Conservation (phyloP, 1,140 invertebrate genomes). For the Ladona fulva region DNA sequence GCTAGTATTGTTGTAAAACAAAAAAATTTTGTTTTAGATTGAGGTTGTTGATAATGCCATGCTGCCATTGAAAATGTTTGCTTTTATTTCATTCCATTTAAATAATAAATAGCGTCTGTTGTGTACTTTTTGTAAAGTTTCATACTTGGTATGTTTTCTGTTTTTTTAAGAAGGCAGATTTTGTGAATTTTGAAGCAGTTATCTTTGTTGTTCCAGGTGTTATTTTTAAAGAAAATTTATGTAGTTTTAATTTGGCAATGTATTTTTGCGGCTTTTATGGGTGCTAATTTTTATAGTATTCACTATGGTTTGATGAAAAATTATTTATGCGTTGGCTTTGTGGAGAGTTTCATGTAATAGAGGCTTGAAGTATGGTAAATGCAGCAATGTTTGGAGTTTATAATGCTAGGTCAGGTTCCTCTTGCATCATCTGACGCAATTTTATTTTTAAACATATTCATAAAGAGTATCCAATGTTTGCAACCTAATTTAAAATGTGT, state of each 20-base stretch:
- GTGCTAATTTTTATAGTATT: neutral
- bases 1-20: neutral
- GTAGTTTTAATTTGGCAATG: neutral
- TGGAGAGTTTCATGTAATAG: neutral
- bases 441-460: too few relatives aligned
- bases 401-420: neutral
- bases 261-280: neutral
- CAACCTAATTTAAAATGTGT: too few relatives aligned
- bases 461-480: too few relatives aligned
- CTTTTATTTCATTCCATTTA: neutral
- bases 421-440: too few relatives aligned
- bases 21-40: neutral
- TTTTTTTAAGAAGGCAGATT: neutral
- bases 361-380: neutral
- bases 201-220: neutral
- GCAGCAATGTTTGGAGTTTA: too few relatives aligned
- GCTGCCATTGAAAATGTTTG: too few relatives aligned
- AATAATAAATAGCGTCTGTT: neutral
- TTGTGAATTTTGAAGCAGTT: neutral
- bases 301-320: neutral
- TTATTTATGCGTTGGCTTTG: neutral
- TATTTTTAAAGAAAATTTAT: neutral
- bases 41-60: neutral
- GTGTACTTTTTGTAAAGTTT: neutral
- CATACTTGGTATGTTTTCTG: neutral